Evolutionary conservation across 2,797 vertebrate species (phyloP).

Genomic region (Tokudaia tokunoshimensis): DNA sequence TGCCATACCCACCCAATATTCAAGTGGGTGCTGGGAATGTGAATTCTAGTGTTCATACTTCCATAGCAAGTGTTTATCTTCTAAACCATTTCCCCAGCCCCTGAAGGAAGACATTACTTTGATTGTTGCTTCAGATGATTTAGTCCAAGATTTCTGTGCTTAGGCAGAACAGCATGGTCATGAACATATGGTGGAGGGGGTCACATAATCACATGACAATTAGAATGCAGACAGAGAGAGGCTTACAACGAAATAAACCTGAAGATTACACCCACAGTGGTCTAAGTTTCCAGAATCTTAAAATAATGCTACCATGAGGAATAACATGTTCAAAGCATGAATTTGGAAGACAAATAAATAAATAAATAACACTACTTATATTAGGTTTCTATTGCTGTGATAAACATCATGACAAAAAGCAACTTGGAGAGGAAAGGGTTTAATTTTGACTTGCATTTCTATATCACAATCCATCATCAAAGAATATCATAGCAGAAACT

Average conservation of each 20-base stretch:
- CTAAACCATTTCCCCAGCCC: neutral
- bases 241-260: neutral
- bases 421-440: neutral
- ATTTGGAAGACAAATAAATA: neutral
- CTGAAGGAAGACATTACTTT: neutral
- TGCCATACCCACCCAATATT: neutral
- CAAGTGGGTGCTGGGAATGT: neutral
- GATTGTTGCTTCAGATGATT: neutral
- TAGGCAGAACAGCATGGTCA: neutral
- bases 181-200: neutral
- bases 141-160: neutral
- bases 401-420: neutral
- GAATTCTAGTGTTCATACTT: neutral
- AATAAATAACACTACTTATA: neutral
- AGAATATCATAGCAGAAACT: neutral
- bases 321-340: too few species aligned
- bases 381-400: neutral
- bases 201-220: neutral
- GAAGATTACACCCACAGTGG: too few species aligned
- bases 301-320: neutral
- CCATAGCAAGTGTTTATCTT: neutral
- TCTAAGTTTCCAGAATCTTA: neutral
- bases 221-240: neutral
- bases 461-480: neutral
- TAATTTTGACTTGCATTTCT: neutral